These are phyloP conservation scores for Acropora tenuis DNA, from an alignment of 64 coral and sea anemone species.

Conservation along the genomic window DNA sequence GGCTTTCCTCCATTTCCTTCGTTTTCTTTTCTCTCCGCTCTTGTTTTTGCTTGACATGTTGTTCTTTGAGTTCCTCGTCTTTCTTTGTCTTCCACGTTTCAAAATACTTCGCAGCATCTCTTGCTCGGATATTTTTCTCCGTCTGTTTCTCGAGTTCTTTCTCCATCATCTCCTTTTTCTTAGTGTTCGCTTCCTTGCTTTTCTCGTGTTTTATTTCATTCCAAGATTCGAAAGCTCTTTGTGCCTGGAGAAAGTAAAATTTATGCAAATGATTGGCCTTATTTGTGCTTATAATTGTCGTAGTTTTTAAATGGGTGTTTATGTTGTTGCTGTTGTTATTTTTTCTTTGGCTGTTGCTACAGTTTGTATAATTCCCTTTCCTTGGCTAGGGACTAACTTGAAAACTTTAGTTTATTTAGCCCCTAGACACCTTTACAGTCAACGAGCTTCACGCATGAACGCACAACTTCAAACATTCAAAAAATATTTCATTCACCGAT, in stretches of 20 bases:
- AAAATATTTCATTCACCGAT: no score
- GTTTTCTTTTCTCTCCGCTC: constrained; percentile 53
- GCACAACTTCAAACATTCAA: no score
- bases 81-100: constrained; percentile 84
- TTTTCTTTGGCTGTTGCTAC: no score
- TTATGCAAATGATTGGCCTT: no score
- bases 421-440: no score
- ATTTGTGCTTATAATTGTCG: no score
- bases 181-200: constrained; percentile 66
- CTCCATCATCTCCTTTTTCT: constrained; percentile 62
- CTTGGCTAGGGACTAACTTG: no score
- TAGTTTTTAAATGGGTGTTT: no score
- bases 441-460: no score
- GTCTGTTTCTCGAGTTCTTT: constrained; percentile 80
- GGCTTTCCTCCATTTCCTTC: constrained; percentile 71
- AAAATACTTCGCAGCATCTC: constrained; percentile 83
- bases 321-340: no score
- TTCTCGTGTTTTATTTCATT: constrained; percentile 66
- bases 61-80: constrained; percentile 76
- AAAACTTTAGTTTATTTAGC: no score
- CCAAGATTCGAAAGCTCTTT: constrained; percentile 83
- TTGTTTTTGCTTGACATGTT: constrained; percentile 60
- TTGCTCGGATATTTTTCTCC: constrained; percentile 63
- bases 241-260: constrained; percentile 40
- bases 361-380: no score